Evolutionary conservation across 2,888 invertebrate genomes (phyloP).

Genomic region (Caenorhabditis drosophilae): DNA sequence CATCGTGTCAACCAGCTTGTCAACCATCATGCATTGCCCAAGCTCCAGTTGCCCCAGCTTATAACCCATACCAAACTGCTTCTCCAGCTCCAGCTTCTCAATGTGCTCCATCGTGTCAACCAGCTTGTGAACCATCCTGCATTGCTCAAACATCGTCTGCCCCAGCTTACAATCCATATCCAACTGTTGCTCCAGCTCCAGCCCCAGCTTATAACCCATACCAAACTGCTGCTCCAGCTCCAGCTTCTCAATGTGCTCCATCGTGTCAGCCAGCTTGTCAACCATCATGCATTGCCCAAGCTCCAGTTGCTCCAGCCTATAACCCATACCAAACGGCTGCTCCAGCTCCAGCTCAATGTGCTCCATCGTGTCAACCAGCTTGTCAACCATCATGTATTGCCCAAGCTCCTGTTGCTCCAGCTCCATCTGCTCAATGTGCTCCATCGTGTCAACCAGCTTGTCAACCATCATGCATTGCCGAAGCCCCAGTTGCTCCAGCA

Average conservation of each 20-base stretch:
- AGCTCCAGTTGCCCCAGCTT: neutral
- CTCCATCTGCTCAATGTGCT: constrained; percentile 27
- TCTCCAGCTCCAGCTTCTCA: constrained; percentile 27
- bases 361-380: constrained; percentile 40
- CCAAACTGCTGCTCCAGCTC: constrained; percentile 8
- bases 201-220: constrained; percentile 11
- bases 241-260: constrained; percentile 25
- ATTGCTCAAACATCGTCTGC: constrained; percentile 8
- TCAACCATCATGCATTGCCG: constrained; percentile 17
- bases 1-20: constrained; percentile 1
- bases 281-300: constrained; percentile 43
- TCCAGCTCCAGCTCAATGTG: constrained; percentile 44
- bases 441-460: constrained; percentile 34
- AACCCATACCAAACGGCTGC: constrained; percentile 34
- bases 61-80: constrained; percentile 23
- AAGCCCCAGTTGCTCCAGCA: constrained; percentile 15
- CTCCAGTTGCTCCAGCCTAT: too few species aligned
- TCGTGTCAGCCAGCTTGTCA: constrained; percentile 51
- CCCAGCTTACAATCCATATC: constrained; percentile 22
- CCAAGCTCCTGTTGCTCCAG: too few species aligned
- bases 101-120: constrained; percentile 31
- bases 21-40: too few species aligned
- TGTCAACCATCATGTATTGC: constrained; percentile 45
- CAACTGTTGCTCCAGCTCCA: constrained; percentile 6
- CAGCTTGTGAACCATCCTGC: constrained; percentile 27